These are phyloP conservation scores for Lacanobia wlatinum DNA, from an alignment of 2,888 invertebrate genomes.

Conservation along the genomic window DNA sequence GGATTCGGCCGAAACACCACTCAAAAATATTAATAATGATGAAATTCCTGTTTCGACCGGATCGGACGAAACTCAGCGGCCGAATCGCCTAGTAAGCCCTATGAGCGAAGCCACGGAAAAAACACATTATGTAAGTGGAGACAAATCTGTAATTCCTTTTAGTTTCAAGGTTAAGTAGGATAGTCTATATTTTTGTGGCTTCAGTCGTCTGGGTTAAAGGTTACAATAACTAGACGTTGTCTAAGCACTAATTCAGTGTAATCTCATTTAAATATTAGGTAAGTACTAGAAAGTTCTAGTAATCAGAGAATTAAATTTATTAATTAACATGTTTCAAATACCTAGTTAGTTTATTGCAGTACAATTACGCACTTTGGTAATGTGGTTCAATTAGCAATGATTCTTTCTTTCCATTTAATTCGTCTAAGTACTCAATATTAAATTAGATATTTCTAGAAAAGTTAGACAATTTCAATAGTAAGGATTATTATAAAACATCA, in stretches of 20 bases:
- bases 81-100: no score
- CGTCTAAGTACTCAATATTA: neutral
- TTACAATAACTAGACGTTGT: slow-evolving; percentile 34
- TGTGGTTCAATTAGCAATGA: neutral
- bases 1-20: no score
- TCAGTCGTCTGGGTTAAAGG: slow-evolving; percentile 36
- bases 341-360: neutral
- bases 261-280: slow-evolving; percentile 26
- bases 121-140: no score
- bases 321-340: neutral
- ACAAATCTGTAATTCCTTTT: neutral
- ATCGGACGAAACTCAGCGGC: no score
- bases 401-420: neutral
- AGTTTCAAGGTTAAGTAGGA: slow-evolving; percentile 25
- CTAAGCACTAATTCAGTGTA: slow-evolving; percentile 17
- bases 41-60: no score
- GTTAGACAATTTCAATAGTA: neutral
- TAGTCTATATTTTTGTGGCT: slow-evolving; percentile 35
- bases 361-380: neutral
- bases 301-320: no score
- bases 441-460: neutral
- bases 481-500: no score
- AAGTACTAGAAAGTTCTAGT: neutral
- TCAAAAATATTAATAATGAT: no score
- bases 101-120: no score